Percentiles rank a stretch among this genome's conserved stretches.
Evolutionary conservation across 2,113 vertebrate species (phyloP).

Genomic region (Australoheros scitulus): DNA sequence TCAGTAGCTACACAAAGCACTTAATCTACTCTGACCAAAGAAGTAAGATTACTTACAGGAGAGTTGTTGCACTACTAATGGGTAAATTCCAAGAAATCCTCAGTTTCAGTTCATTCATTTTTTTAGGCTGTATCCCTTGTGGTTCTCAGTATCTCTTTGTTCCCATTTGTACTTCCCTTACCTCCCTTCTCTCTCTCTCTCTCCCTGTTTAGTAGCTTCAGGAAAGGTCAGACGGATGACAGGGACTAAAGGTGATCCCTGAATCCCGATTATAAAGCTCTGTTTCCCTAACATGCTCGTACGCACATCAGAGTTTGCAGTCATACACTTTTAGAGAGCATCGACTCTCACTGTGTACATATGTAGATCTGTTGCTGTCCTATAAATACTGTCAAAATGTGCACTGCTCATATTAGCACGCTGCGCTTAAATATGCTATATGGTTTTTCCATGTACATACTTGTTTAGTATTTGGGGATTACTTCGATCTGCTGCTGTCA

Average conservation of each 20-base stretch:
- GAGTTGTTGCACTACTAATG: not conserved
- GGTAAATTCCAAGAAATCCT: not conserved
- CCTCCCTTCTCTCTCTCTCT: constrained; percentile 8
- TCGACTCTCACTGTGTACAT: not conserved
- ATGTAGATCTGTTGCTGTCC: not conserved
- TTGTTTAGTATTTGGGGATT: constrained; percentile 61
- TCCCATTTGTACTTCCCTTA: constrained; percentile 23
- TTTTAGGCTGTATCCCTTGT: not conserved
- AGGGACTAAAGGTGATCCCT: constrained; percentile 56
- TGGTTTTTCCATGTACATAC: constrained; percentile 38
- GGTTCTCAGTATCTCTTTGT: constrained; percentile 3
- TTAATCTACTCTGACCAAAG: not conserved
- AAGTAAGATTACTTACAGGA: not conserved
- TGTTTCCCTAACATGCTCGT: not conserved
- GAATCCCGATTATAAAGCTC: constrained; percentile 57
- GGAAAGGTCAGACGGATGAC: constrained; percentile 69
- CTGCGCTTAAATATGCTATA: constrained; percentile 20
- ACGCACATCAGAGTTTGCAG: not conserved
- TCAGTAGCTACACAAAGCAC: not conserved
- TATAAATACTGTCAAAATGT: constrained; percentile 3
- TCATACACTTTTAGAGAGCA: not conserved
- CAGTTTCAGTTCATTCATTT: not conserved
- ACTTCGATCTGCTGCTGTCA: constrained; percentile 65
- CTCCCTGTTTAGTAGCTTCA: constrained; percentile 17
- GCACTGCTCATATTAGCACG: not conserved